Evolutionary conservation across 2,113 vertebrate species (phyloP).

Genomic region (Rhea americana): DNA sequence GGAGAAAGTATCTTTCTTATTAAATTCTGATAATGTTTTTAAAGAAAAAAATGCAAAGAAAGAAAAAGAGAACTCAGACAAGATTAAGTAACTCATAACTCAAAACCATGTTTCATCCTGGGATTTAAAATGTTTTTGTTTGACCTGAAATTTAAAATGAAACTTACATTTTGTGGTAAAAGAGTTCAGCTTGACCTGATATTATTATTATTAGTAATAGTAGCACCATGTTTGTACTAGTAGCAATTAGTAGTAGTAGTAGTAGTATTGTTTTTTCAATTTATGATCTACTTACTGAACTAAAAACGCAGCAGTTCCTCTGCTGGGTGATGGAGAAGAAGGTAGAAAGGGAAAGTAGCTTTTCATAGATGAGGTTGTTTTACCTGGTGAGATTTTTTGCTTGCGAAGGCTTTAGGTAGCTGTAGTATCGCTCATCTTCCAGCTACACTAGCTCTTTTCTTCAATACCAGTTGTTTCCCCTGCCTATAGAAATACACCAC

Average conservation of each 20-base stretch:
- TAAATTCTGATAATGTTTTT: neutral
- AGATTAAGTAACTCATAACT: neutral
- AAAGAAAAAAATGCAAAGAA: neutral
- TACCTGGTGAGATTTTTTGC: neutral
- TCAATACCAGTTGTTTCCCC: neutral
- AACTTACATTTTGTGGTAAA: neutral
- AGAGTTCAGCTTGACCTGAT: neutral
- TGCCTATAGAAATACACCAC: neutral
- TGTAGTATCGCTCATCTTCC: neutral
- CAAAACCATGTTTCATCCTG: neutral
- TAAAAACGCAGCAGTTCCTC: neutral
- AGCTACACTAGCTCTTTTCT: neutral
- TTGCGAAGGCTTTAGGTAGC: neutral
- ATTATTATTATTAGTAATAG: neutral
- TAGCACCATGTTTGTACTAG: neutral
- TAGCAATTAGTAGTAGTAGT: too few species aligned
- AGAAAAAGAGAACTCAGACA: neutral
- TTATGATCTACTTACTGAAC: neutral
- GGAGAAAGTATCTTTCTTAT: neutral
- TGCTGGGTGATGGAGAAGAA: neutral
- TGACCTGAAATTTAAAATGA: slow-evolving; percentile 5
- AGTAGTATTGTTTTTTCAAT: neutral
- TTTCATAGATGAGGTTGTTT: neutral
- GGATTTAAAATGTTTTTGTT: neutral
- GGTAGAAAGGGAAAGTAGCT: neutral